Percentiles rank a stretch among this genome's conserved stretches.
These are phyloP conservation scores for Grantiella picta DNA, from an alignment of 2,113 vertebrate genomes.

Conservation along the genomic window DNA sequence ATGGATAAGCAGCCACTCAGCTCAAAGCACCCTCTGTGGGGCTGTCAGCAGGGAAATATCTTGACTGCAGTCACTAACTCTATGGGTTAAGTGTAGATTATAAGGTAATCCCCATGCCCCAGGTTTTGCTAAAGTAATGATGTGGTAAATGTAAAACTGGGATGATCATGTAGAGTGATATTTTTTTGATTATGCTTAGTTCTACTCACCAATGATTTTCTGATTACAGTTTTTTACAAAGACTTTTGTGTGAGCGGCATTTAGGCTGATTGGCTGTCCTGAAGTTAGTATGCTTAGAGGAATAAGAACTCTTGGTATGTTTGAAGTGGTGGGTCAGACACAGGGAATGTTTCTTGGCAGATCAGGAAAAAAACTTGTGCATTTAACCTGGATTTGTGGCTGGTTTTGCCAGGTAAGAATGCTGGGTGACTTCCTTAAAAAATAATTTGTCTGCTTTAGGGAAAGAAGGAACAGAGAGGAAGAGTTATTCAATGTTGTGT, in stretches of 20 bases:
- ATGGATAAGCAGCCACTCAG: neutral
- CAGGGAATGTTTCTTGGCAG: neutral
- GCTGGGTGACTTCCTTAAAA: neutral
- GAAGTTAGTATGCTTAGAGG: neutral
- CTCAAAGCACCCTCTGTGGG: neutral
- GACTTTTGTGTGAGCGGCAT: neutral
- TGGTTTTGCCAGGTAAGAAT: neutral
- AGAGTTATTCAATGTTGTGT: neutral
- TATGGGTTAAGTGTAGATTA: rapidly evolving
- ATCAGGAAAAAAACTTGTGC: neutral
- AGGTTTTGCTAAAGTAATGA: neutral
- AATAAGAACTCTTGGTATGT: neutral
- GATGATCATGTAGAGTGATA: neutral
- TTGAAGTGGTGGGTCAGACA: neutral
- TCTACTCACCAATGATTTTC: neutral
- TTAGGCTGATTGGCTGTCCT: neutral
- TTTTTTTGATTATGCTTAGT: neutral
- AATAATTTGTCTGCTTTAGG: neutral
- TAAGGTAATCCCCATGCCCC: too few relatives aligned
- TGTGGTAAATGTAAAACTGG: neutral
- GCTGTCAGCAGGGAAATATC: neutral
- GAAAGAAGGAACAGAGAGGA: neutral
- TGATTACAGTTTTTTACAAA: neutral
- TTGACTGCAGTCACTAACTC: neutral
- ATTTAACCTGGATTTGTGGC: neutral